These are phyloP conservation scores for Anagyrus pseudococci DNA, from an alignment of 2,888 invertebrate species.

Conservation along the genomic window DNA sequence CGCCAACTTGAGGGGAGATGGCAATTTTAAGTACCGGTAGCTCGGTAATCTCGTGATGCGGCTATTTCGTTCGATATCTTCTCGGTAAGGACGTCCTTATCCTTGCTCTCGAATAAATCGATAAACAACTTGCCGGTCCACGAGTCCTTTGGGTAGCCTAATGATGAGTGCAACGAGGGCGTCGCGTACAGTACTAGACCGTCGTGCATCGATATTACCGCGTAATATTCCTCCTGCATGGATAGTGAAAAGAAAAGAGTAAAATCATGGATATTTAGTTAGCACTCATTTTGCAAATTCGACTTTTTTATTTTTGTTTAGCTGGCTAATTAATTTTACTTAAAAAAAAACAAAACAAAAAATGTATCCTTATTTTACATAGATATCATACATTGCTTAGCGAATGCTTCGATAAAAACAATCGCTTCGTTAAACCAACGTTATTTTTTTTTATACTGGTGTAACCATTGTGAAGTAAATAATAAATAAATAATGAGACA, in stretches of 20 bases:
- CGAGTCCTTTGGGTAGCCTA: slow-evolving; percentile 84
- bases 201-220: slow-evolving; percentile 83
- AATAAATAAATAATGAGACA: too few species aligned
- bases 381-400: too few species aligned
- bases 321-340: not conserved
- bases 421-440: too few species aligned
- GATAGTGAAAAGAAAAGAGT: slow-evolving; percentile 5
- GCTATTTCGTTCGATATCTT: slow-evolving; percentile 63
- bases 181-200: slow-evolving; percentile 82
- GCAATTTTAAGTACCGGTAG: slow-evolving; percentile 20
- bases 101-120: slow-evolving; percentile 84
- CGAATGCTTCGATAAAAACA: too few species aligned
- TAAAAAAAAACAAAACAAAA: too few species aligned
- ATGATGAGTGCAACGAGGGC: slow-evolving; percentile 69
- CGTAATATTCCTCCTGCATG: slow-evolving; percentile 76
- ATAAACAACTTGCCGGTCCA: slow-evolving; percentile 87
- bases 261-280: not conserved
- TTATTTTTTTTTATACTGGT: too few species aligned
- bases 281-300: not conserved
- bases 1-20: not conserved
- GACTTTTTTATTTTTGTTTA: not conserved
- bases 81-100: slow-evolving; percentile 72
- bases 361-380: too few species aligned
- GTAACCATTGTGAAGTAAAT: too few species aligned
- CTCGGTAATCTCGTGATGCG: slow-evolving; percentile 61